Conservation (phyloP, 2,888 invertebrate species). For the Gonocerus acuteangulatus region DNA sequence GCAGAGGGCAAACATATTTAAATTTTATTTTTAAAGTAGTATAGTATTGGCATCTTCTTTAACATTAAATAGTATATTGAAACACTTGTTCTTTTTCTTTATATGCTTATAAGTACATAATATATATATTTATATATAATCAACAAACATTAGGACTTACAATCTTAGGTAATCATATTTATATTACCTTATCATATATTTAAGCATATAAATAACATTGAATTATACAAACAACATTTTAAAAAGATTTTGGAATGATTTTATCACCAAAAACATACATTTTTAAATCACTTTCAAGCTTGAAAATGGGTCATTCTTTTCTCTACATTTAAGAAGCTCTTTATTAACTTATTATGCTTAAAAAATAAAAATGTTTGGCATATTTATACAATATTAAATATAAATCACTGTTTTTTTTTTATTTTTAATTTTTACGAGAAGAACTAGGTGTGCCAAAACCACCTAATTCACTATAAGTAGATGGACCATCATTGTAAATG, state of each 20-base stretch:
- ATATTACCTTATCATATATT: no score
- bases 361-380: slow-evolving; percentile 14
- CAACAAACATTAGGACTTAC: no score
- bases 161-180: no score
- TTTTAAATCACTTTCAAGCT: background rate
- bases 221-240: background rate
- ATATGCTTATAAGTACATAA: no score
- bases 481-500: slow-evolving; percentile 43
- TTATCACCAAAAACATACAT: background rate
- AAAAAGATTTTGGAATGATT: background rate
- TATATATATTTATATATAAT: no score
- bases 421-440: slow-evolving; percentile 15
- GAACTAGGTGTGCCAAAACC: slow-evolving; percentile 31
- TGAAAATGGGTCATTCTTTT: background rate
- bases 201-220: no score
- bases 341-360: background rate
- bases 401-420: background rate
- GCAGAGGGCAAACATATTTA: no score
- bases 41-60: no score
- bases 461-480: slow-evolving; percentile 39
- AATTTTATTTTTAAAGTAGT: no score
- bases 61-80: no score
- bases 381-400: slow-evolving; percentile 3
- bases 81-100: no score
- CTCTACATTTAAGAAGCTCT: slow-evolving; percentile 11